These are phyloP conservation scores for Oplegnathus fasciatus DNA, from an alignment of 2,113 vertebrate genomes.

Conservation along the genomic window DNA sequence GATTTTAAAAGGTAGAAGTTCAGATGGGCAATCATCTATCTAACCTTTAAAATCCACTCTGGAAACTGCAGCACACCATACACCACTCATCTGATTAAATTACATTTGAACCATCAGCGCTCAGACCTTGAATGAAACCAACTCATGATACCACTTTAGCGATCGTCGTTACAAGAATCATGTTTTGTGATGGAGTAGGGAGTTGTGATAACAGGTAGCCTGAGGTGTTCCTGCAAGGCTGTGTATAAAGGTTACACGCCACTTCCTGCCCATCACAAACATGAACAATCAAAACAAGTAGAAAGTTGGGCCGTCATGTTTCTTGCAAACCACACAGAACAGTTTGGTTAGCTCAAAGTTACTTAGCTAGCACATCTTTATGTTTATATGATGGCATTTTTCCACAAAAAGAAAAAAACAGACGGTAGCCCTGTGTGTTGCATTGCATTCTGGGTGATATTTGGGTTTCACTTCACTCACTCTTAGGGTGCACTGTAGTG, in stretches of 20 bases:
- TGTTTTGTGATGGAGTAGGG: background rate
- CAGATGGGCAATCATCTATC: background rate
- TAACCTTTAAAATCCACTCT: conserved; percentile 23
- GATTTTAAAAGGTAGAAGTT: background rate
- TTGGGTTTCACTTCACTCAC: background rate
- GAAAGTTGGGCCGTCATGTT: background rate
- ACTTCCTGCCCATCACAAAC: background rate
- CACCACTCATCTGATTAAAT: conserved; percentile 6
- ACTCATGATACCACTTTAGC: conserved; percentile 25
- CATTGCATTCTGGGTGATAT: conserved; percentile 3
- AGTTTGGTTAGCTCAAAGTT: background rate
- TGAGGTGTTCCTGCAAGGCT: conserved; percentile 2
- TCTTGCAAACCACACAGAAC: conserved; percentile 5
- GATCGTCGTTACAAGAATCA: conserved; percentile 5
- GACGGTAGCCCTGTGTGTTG: too few relatives aligned
- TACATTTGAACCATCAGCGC: conserved; percentile 3
- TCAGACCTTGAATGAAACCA: conserved; percentile 13
- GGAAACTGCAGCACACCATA: background rate
- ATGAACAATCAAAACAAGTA: conserved; percentile 4
- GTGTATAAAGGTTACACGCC: background rate
- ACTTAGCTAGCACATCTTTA: background rate
- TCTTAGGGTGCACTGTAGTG: background rate
- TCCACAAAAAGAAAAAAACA: too few relatives aligned
- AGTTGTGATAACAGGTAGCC: background rate
- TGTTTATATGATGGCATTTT: conserved; percentile 1